A percentile compares a stretch with the other conserved stretches of the same genome.
These are phyloP conservation scores for Microplitis mediator DNA, from an alignment of 1,140 invertebrate genomes.

Conservation along the genomic window DNA sequence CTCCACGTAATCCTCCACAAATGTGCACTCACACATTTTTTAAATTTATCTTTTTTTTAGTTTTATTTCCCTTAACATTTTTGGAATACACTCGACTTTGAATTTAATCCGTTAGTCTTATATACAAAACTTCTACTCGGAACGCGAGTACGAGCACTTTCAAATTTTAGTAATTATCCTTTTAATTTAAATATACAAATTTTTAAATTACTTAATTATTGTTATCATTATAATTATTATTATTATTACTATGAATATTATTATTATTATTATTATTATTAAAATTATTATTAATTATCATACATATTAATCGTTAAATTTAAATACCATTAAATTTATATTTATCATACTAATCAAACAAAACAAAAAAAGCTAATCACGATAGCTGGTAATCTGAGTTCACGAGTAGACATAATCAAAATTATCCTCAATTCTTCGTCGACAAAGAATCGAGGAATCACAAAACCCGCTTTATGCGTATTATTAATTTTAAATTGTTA, in stretches of 20 bases:
- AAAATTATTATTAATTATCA: neutral
- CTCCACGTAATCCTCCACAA: neutral
- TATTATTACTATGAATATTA: too few species aligned
- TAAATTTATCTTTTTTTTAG: slow-evolving; percentile 27
- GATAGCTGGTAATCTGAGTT: neutral
- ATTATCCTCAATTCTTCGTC: neutral
- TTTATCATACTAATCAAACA: neutral
- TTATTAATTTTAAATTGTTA: neutral
- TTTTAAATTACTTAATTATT: neutral
- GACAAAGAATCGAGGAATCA: slow-evolving; percentile 10
- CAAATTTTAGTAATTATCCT: too few species aligned
- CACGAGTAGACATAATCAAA: neutral
- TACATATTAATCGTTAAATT: neutral
- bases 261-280: neutral
- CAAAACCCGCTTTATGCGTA: neutral
- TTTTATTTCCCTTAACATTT: slow-evolving; percentile 26
- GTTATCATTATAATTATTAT: too few species aligned
- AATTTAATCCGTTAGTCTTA: neutral
- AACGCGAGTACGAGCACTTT: neutral
- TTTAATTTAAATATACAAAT: neutral
- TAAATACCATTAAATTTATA: neutral
- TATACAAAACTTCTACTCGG: slow-evolving; percentile 16
- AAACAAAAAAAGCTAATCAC: neutral
- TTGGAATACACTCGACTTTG: slow-evolving; percentile 44
- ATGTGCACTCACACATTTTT: slow-evolving; percentile 17